Evolutionary conservation across 2,113 vertebrate species (phyloP), one percentile per base, ranked within the genome.

Genomic region (Caloenas nicobarica): DNA sequence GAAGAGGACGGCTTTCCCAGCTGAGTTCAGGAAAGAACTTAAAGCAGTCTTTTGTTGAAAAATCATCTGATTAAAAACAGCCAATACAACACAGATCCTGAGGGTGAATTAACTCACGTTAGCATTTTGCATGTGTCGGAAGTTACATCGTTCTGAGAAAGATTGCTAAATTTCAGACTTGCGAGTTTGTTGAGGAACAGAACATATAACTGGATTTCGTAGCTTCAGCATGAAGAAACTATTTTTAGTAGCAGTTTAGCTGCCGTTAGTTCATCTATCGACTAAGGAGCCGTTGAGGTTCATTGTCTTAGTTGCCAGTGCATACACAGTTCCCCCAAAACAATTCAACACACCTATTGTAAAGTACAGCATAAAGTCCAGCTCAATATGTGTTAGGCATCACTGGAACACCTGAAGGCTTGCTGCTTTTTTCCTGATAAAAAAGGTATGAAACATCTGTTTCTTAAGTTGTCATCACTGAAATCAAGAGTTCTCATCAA

Each of bases 371-470:
- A 96, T 71, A 97, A 97, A 97, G 97, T 98, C 98, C 98, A 98
- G 96, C 97, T 96, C 97, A 98, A 79, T 92, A 97, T 97, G 97
- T 98, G 97, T 98, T 98, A 98, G 98, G 97, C 97, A 98, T 98
- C 97, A 97, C 97, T 97, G 98, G 97, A 97, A 98, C 98, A 98
- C 98, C 98, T 98, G 97, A 98, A 98, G 98, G 98, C 97, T 98
- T 98, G 98, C 98, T 98, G 98, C 98, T 98, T 98, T 98, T 98
- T 98, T 98, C 98, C 98, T 98, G 97, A 98, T 97, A 97, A 98
- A 97, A 98, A 97, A 98, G 97, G 98, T 97, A 98, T 44, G 97
- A 98, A 98, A 98, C 95, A 98, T 97, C 97, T 91, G 96, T 97
- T 95, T 97, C 97, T 96, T 95, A 98, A 95, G 76, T 92, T 91